A percentile compares a stretch with the other conserved stretches of the same genome.
These are phyloP conservation scores for Nycteola revayana DNA, from an alignment of 2,888 invertebrate species.

Conservation along the genomic window DNA sequence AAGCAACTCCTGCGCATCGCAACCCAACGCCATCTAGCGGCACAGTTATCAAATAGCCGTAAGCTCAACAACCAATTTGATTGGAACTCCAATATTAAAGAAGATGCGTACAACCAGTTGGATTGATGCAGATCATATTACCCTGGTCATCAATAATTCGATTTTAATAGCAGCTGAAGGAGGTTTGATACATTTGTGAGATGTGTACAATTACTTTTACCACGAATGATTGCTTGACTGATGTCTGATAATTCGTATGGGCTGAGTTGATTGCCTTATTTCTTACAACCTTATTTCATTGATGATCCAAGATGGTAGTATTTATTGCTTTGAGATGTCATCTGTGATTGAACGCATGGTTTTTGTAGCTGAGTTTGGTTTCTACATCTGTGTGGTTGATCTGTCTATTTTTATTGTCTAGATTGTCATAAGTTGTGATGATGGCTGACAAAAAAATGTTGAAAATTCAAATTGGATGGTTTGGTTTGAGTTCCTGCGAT, in stretches of 20 bases:
- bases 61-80: conserved; percentile 25
- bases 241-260: conserved; percentile 54
- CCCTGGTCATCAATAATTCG: conserved; percentile 55
- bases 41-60: conserved; percentile 5
- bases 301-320: conserved; percentile 24
- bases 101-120: neutral
- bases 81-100: conserved; percentile 37
- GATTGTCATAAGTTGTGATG: too few relatives aligned
- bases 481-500: too few relatives aligned
- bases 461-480: too few relatives aligned
- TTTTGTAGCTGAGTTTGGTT: conserved; percentile 5
- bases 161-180: conserved; percentile 65
- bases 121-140: conserved; percentile 25
- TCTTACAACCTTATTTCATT: conserved; percentile 30
- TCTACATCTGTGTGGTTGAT: too few relatives aligned
- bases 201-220: conserved; percentile 61
- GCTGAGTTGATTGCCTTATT: conserved; percentile 30
- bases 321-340: conserved; percentile 26
- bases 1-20: conserved; percentile 47
- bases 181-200: conserved; percentile 51
- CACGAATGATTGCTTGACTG: conserved; percentile 62
- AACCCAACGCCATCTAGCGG: conserved; percentile 39
- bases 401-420: too few relatives aligned
- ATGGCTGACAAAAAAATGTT: too few relatives aligned
- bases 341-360: conserved; percentile 9